Evolutionary conservation across 2,888 invertebrate genomes (phyloP).

Genomic region (Tipula helvola): DNA sequence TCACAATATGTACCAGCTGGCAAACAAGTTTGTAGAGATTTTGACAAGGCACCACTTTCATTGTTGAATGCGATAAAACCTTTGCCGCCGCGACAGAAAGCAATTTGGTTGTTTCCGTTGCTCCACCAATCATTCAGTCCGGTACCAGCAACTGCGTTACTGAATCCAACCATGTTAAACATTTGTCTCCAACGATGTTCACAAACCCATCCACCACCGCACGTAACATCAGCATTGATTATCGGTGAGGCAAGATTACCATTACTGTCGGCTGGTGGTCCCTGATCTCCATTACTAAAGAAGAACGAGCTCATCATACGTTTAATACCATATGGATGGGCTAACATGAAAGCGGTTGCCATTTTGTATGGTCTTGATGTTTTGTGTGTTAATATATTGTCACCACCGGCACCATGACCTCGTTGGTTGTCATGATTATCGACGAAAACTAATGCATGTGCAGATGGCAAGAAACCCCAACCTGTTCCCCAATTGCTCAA

Average conservation of each 20-base stretch:
- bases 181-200: conserved; percentile 71
- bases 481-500: conserved; percentile 34
- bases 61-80: conserved; percentile 61
- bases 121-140: conserved; percentile 56
- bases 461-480: conserved; percentile 38
- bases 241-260: conserved; percentile 39
- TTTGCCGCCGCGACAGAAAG: conserved; percentile 58
- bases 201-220: conserved; percentile 59
- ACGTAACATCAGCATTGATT: conserved; percentile 46
- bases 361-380: conserved; percentile 47
- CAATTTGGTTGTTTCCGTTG: conserved; percentile 61
- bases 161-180: conserved; percentile 57
- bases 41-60: conserved; percentile 44
- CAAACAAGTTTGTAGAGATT: conserved; percentile 39
- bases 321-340: conserved; percentile 61
- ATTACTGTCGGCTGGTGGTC: conserved; percentile 41
- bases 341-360: conserved; percentile 63
- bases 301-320: conserved; percentile 69
- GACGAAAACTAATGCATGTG: conserved; percentile 53
- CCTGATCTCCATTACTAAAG: conserved; percentile 39
- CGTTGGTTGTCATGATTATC: conserved; percentile 74
- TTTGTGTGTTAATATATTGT: conserved; percentile 44
- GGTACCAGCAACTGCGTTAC: conserved; percentile 48
- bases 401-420: conserved; percentile 41
- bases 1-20: conserved; percentile 56